Percentiles rank a stretch among this genome's conserved stretches.
Evolutionary conservation across 2,797 vertebrate species (phyloP).

Genomic region (Cynopterus sphinx): DNA sequence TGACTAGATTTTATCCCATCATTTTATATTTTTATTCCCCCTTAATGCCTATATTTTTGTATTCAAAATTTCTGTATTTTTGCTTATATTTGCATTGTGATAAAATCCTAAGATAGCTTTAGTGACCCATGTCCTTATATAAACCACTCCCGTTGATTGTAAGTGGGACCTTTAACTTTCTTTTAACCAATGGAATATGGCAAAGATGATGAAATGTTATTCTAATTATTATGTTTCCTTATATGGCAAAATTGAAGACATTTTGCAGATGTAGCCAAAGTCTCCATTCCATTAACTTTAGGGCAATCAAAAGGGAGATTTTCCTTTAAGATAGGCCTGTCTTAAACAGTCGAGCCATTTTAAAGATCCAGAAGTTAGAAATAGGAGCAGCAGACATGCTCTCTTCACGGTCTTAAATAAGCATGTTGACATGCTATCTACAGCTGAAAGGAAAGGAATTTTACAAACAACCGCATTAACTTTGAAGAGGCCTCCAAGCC

Average conservation of each 20-base stretch:
- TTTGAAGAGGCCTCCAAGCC: background rate
- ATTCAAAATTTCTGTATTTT: background rate
- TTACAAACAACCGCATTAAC: background rate
- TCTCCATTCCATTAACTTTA: background rate
- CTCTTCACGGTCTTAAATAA: background rate
- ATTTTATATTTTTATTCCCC: background rate
- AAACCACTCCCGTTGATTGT: background rate
- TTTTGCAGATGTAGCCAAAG: background rate
- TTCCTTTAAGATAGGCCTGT: background rate
- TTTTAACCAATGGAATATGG: background rate
- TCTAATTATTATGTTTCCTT: background rate
- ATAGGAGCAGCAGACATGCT: background rate
- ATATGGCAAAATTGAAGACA: background rate
- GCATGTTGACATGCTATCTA: background rate
- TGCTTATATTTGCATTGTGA: background rate
- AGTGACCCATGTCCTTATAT: background rate
- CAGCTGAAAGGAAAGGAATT: background rate
- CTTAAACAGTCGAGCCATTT: background rate
- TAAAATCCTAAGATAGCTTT: background rate
- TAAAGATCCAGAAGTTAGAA: background rate
- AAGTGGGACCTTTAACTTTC: background rate
- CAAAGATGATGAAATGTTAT: background rate
- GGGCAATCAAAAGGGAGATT: background rate
- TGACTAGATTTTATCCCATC: background rate
- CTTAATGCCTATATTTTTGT: background rate